Evolutionary conservation across 1,140 invertebrate species (phyloP).

Genomic region (Drosophila watanabei): DNA sequence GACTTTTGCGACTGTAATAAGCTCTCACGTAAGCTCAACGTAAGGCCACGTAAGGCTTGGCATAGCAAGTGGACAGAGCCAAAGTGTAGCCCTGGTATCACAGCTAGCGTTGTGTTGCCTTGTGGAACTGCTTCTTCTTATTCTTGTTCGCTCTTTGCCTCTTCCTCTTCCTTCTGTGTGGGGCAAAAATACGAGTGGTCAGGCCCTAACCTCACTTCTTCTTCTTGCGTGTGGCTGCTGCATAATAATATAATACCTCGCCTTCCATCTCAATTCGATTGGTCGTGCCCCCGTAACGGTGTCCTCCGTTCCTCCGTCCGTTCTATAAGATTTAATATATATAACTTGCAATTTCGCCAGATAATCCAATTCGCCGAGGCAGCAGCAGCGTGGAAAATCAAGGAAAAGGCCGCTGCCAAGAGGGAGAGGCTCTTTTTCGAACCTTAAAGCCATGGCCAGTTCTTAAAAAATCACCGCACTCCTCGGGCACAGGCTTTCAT

Average conservation of each 20-base stretch:
- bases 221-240: conserved; percentile 54
- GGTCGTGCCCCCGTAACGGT: conserved; percentile 36
- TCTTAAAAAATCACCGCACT: conserved; percentile 42
- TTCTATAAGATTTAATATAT: conserved; percentile 3
- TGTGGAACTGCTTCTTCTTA: conserved; percentile 15
- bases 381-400: conserved; percentile 32
- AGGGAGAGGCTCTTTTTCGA: conserved; percentile 31
- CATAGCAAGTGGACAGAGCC: conserved; percentile 33
- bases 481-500: conserved; percentile 37
- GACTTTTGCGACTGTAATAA: not conserved
- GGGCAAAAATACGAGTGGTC: conserved; percentile 26
- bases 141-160: conserved; percentile 11
- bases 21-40: conserved; percentile 20
- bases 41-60: conserved; percentile 15
- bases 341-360: conserved; percentile 22
- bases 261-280: conserved; percentile 55
- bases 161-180: conserved; percentile 36
- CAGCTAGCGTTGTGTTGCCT: conserved; percentile 30
- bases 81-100: conserved; percentile 26
- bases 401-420: conserved; percentile 23
- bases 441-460: conserved; percentile 37
- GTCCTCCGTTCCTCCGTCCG: conserved; percentile 21
- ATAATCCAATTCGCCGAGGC: conserved; percentile 40
- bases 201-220: conserved; percentile 57
- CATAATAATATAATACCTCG: conserved; percentile 60